Conservation (phyloP, 1,140 invertebrate species). For the Pristionchus pacificus region DNA sequence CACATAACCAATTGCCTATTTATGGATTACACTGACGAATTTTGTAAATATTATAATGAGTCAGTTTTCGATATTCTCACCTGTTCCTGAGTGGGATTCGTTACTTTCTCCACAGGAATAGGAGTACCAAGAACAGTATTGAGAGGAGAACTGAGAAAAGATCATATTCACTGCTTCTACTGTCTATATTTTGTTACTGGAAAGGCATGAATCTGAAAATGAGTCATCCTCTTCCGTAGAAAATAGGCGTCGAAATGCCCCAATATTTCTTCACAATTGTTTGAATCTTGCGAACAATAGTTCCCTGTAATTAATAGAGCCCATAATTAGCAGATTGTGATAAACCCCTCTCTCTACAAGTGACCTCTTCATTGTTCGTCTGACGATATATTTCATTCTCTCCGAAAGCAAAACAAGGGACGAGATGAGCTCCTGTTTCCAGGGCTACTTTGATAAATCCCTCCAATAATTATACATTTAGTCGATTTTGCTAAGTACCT, state of each 20-base stretch:
- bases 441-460: constrained; percentile 20
- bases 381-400: constrained; percentile 17
- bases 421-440: constrained; percentile 13
- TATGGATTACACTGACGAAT: too few relatives aligned
- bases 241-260: constrained; percentile 57
- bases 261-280: constrained; percentile 51
- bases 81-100: constrained; percentile 70
- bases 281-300: constrained; percentile 57
- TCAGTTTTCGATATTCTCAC: too few relatives aligned
- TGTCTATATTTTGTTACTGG: too few relatives aligned
- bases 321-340: too few relatives aligned
- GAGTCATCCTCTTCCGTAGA: constrained; percentile 60
- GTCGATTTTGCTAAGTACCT: too few relatives aligned
- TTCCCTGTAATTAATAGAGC: constrained; percentile 50
- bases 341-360: too few relatives aligned
- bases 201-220: constrained; percentile 60
- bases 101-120: constrained; percentile 70
- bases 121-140: constrained; percentile 68
- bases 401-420: constrained; percentile 19
- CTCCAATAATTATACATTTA: too few relatives aligned
- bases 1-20: too few relatives aligned
- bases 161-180: too few relatives aligned
- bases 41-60: too few relatives aligned
- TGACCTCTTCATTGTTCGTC: constrained; percentile 2
- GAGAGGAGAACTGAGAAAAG: constrained; percentile 64